These are phyloP conservation scores for Pandemis cinnamomeana DNA, from an alignment of 2,888 invertebrate species.

Conservation along the genomic window DNA sequence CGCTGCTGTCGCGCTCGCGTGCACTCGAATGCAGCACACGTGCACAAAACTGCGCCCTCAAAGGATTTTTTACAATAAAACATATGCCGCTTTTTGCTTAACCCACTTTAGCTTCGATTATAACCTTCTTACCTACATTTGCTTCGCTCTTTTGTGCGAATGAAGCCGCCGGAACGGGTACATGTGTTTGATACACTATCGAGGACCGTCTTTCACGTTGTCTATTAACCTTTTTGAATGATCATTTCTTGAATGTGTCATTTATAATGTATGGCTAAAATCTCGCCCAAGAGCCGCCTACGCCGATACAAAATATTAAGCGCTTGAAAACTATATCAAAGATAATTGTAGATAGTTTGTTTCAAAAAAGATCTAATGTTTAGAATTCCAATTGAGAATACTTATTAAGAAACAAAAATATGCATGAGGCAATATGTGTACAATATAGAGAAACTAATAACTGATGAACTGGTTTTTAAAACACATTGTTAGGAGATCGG, in stretches of 20 bases:
- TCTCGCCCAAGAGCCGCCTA: no score
- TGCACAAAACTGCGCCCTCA: conserved; percentile 78
- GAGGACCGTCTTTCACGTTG: conserved; percentile 25
- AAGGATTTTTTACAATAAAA: conserved; percentile 82
- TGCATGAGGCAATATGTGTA: no score
- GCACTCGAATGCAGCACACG: conserved; percentile 70
- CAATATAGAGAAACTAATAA: no score
- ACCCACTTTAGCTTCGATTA: conserved; percentile 83
- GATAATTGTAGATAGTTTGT: no score
- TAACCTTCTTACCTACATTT: conserved; percentile 84
- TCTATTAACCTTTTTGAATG: not conserved
- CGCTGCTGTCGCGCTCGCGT: conserved; percentile 42
- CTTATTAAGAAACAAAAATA: no score
- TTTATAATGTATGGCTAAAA: no score
- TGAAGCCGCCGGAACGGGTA: conserved; percentile 65
- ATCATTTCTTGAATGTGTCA: not conserved
- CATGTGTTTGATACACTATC: conserved; percentile 47
- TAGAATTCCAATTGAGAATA: no score
- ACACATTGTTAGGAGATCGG: no score
- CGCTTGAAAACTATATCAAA: no score
- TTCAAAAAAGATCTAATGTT: no score
- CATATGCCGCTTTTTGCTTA: conserved; percentile 84
- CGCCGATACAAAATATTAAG: no score
- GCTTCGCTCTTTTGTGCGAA: conserved; percentile 74
- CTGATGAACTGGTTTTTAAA: no score